Evolutionary conservation across 92 coral and sea anemone genomes (phyloP).

Genomic region (Heteractis magnifica): DNA sequence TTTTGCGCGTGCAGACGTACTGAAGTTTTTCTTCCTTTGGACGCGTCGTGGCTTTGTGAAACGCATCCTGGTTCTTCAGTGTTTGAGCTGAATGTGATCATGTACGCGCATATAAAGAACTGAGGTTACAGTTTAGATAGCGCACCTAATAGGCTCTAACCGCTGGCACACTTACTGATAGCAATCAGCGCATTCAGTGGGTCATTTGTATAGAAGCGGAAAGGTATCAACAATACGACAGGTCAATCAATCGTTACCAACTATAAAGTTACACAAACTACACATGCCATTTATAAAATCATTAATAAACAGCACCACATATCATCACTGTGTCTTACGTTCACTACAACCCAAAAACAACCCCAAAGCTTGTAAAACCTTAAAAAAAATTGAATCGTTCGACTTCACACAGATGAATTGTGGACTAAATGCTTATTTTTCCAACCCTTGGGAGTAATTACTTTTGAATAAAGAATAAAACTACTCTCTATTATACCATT

Average conservation of each 20-base stretch:
- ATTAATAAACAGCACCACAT: neutral
- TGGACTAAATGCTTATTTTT: neutral
- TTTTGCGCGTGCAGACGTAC: neutral
- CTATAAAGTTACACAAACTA: slow-evolving; percentile 15
- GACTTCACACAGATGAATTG: neutral
- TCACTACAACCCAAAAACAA: neutral
- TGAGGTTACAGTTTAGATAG: neutral
- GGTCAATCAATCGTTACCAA: slow-evolving; percentile 41
- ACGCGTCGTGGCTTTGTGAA: neutral
- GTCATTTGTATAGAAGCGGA: slow-evolving; percentile 48
- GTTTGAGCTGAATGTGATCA: too few relatives aligned
- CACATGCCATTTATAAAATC: slow-evolving; percentile 16
- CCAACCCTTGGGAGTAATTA: slow-evolving; percentile 29
- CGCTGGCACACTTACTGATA: slow-evolving; percentile 31
- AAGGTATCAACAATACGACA: slow-evolving; percentile 28
- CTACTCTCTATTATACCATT: neutral
- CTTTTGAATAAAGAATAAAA: neutral
- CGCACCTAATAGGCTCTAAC: neutral
- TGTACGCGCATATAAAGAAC: neutral
- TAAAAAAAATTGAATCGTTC: neutral
- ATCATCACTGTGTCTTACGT: neutral
- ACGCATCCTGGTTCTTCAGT: neutral
- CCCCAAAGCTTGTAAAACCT: neutral
- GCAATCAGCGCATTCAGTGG: slow-evolving; percentile 19
- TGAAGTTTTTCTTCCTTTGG: neutral